Conservation (phyloP, 1,140 invertebrate species). For the Potamilus streckersoni region DNA sequence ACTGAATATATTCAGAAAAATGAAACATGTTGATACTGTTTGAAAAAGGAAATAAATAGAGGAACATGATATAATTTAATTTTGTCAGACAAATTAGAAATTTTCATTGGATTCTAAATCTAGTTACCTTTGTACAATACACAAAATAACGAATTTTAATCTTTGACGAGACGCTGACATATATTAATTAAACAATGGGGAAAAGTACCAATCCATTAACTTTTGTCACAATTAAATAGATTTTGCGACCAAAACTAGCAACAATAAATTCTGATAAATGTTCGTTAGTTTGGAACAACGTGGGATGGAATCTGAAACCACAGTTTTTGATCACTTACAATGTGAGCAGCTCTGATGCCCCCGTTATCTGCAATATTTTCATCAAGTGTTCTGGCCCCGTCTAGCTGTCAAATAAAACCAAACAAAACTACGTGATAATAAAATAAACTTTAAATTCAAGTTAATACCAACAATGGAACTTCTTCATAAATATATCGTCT, state of each 20-base stretch:
- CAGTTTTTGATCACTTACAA: conserved; percentile 65
- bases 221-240: neutral
- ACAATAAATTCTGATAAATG: neutral
- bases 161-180: no score
- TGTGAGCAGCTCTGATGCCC: conserved; percentile 89
- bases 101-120: no score
- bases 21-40: no score
- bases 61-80: no score
- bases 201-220: neutral
- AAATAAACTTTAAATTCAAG: no score
- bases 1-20: no score
- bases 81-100: no score
- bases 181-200: neutral
- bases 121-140: no score
- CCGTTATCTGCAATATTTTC: conserved; percentile 97
- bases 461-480: no score
- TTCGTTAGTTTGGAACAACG: neutral
- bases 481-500: no score
- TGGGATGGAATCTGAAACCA: neutral
- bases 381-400: conserved; percentile 58
- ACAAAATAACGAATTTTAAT: no score
- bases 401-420: conserved; percentile 31
- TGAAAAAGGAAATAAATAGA: no score
- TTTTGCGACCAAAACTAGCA: neutral
- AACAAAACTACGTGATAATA: neutral